Percentiles rank a stretch among this genome's conserved stretches.
Conservation (phyloP, 2,888 invertebrate species). For the Amphipoea oculea region DNA sequence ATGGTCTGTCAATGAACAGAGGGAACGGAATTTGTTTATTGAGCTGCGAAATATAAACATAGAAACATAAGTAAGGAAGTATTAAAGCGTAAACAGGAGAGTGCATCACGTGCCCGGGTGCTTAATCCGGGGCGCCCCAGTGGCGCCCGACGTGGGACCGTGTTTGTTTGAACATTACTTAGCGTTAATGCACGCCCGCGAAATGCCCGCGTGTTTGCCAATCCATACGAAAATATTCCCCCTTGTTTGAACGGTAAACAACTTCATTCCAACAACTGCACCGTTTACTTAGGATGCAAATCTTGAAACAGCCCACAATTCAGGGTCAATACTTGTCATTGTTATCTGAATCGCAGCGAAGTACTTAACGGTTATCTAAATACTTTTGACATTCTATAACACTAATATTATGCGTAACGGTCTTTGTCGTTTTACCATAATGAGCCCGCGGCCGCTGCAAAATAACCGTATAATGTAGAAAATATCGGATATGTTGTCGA, state of each 20-base stretch:
- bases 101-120: constrained; percentile 68
- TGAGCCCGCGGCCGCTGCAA: constrained; percentile 65
- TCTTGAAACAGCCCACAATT: constrained; percentile 60
- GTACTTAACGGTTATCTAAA: constrained; percentile 75
- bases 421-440: constrained; percentile 76
- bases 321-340: constrained; percentile 71
- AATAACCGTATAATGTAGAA: constrained; percentile 66
- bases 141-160: constrained; percentile 71
- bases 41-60: constrained; percentile 79
- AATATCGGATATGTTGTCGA: constrained; percentile 70
- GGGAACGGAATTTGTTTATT: constrained; percentile 67
- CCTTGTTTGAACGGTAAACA: constrained; percentile 69
- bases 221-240: constrained; percentile 64
- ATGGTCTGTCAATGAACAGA: constrained; percentile 43
- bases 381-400: constrained; percentile 72
- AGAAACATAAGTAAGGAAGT: constrained; percentile 69
- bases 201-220: constrained; percentile 72
- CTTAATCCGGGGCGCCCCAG: constrained; percentile 63
- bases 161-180: constrained; percentile 72
- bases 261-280: constrained; percentile 63
- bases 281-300: constrained; percentile 73
- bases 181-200: constrained; percentile 71
- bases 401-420: constrained; percentile 80
- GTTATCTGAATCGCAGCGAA: constrained; percentile 70
- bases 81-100: constrained; percentile 69